Base-by-base conservation (phyloP, 1,140 invertebrate species). In the Oryctes rhinoceros region DNA sequence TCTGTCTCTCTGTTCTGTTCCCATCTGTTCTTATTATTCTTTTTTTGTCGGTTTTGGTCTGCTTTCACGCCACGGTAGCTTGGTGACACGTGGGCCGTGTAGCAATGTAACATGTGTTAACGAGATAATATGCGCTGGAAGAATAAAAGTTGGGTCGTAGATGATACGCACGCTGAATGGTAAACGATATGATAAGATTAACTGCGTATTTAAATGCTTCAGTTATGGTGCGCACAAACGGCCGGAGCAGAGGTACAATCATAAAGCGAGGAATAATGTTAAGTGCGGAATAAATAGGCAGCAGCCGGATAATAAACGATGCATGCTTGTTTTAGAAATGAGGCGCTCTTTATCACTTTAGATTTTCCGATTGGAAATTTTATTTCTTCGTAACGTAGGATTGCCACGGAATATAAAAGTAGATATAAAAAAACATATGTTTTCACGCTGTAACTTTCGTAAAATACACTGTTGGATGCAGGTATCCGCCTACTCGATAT, bases 101-200 rank as follows among this genome's bases (percentile, higher is more conserved):
- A 59, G 53, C 15, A 59, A 59, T 18, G 53, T 6, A 59, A 59
- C 53, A 59, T 59, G 53, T 59, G 53, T 59, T 59, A 59, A 59
- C 53, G 53, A 59, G 53, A 59, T 59, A 59, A 59, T 59, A n/a
- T 18, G 18, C 18, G 18, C 53, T 59, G 53, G 53, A 59, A 59
- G 53, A 59, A 18, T 59, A 59, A 18, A 59, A 59, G 15, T 59
- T 18, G 53, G 11, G 0, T n/a, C 7, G 53, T 59, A 53, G 11
- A 53, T 18, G 49, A 13, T 53, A 53, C n/a, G 53, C 18, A 59
- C 13, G 18, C 15, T 18, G 53, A 59, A 59, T 59, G 53, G 53
- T 59, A 59, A 59, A 59, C 15, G 53, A 59, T 59, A 18, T 59
- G 53, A 59, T 59, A 59, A 59, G 53, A 59, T 59, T 59, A 59